Conservation (phyloP, 2,113 vertebrate genomes). For the Gnathonemus longibarbis region DNA sequence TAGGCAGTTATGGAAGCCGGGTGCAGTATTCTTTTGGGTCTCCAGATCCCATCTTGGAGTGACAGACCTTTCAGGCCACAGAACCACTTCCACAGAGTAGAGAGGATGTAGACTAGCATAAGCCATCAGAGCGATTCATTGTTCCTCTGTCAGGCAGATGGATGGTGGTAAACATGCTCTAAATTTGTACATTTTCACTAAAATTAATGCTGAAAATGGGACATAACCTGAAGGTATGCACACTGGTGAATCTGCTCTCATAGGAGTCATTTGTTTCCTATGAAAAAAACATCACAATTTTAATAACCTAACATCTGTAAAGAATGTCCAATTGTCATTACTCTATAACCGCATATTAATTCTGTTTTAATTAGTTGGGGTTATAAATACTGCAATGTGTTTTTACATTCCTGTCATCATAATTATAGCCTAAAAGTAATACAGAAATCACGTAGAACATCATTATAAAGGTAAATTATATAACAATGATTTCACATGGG, state of each 20-base stretch:
- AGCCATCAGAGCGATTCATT: background rate
- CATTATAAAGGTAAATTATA: background rate
- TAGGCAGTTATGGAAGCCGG: background rate
- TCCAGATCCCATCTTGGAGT: background rate
- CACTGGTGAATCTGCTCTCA: background rate
- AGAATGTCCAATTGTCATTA: background rate
- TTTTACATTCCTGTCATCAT: background rate
- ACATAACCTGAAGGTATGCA: background rate
- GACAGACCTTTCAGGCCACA: background rate
- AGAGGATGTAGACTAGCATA: background rate
- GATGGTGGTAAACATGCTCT: background rate
- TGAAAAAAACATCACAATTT: background rate
- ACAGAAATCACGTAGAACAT: background rate
- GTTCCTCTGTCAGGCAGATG: background rate
- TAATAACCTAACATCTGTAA: background rate
- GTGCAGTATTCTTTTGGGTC: background rate
- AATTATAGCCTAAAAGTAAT: background rate
- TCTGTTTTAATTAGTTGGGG: constrained; percentile 62
- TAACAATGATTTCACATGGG: background rate
- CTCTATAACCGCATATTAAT: background rate
- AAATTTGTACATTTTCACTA: background rate
- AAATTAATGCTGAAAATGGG: background rate
- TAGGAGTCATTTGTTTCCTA: background rate
- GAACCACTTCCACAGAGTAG: background rate
- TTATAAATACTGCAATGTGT: background rate